Conservation (phyloP, 2,113 vertebrate species). For the Psittacula cyanocephala region DNA sequence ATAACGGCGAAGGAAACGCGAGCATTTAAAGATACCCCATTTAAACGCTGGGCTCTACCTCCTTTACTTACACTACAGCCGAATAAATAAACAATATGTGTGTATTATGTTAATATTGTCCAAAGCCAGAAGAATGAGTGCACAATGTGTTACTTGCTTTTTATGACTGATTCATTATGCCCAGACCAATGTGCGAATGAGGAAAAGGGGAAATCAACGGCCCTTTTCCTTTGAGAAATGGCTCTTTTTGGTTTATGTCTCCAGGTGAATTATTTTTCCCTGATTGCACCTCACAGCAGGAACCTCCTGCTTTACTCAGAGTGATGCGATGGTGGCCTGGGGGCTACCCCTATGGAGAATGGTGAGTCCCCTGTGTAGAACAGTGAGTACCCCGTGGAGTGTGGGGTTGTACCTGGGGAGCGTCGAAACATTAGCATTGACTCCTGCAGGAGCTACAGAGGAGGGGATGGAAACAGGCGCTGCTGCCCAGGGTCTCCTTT, state of each 20-base stretch:
- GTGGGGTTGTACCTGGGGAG: not conserved
- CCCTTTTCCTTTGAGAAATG: not conserved
- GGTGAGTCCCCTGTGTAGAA: not conserved
- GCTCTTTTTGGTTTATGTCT: not conserved
- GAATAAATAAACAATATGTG: slow-evolving; percentile 63
- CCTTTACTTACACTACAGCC: not conserved
- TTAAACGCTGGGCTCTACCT: not conserved
- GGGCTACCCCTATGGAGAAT: not conserved
- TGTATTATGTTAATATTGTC: slow-evolving; percentile 16
- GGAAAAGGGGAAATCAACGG: not conserved
- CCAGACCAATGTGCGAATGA: not conserved
- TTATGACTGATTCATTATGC: not conserved
- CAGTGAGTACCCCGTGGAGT: accelerated
- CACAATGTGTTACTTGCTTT: not conserved
- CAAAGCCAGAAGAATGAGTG: not conserved
- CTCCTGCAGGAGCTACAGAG: not conserved
- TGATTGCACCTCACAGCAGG: not conserved
- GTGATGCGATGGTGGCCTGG: accelerated
- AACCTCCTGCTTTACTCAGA: not conserved
- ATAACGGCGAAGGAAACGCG: not conserved
- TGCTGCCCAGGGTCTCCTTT: not conserved
- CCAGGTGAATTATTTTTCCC: not conserved
- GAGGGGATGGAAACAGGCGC: not conserved
- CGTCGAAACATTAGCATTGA: accelerated
- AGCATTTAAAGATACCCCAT: slow-evolving; percentile 37